A percentile compares a stretch with the other conserved stretches of the same genome.
phyloP scores from a whole-genome alignment of 2,113 vertebrate genomes.

The Craseonycteris thonglongyai region DNA sequence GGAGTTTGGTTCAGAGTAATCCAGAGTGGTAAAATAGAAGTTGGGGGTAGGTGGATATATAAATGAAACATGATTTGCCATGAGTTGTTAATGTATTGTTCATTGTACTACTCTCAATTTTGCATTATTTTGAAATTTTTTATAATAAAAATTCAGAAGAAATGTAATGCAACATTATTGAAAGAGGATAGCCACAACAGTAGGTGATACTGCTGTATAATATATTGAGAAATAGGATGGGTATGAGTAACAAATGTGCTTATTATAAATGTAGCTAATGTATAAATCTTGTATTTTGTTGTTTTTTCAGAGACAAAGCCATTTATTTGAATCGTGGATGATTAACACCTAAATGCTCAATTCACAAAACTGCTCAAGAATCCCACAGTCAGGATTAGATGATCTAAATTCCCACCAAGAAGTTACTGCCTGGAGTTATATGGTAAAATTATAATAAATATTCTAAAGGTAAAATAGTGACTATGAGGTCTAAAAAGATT shows the following conservation, averaged over 20 bases:
- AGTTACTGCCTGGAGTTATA: slow-evolving; percentile 18
- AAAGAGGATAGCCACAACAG: not conserved
- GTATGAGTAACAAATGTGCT: not conserved
- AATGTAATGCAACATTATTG: not conserved
- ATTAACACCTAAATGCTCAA: slow-evolving; percentile 46
- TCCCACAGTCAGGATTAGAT: slow-evolving; percentile 61
- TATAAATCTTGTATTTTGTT: slow-evolving; percentile 26
- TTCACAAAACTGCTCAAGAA: slow-evolving; percentile 45
- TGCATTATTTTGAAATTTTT: not conserved
- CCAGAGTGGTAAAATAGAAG: not conserved
- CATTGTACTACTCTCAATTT: not conserved
- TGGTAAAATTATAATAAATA: slow-evolving; percentile 57
- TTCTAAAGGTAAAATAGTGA: not conserved
- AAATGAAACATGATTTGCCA: not conserved
- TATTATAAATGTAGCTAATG: not conserved
- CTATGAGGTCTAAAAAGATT: not conserved
- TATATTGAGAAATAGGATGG: not conserved
- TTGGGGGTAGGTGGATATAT: not conserved
- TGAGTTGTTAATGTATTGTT: not conserved
- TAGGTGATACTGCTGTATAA: not conserved
- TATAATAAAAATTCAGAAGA: not conserved
- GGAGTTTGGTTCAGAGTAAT: slow-evolving; percentile 14
- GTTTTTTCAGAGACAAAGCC: slow-evolving; percentile 61
- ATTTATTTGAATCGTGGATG: slow-evolving; percentile 63
- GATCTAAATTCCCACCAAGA: slow-evolving; percentile 37